A percentile compares a stretch with the other conserved stretches of the same genome.
Evolutionary conservation across 2,113 vertebrate species (phyloP).

Genomic region (Mormyrus lacerda): DNA sequence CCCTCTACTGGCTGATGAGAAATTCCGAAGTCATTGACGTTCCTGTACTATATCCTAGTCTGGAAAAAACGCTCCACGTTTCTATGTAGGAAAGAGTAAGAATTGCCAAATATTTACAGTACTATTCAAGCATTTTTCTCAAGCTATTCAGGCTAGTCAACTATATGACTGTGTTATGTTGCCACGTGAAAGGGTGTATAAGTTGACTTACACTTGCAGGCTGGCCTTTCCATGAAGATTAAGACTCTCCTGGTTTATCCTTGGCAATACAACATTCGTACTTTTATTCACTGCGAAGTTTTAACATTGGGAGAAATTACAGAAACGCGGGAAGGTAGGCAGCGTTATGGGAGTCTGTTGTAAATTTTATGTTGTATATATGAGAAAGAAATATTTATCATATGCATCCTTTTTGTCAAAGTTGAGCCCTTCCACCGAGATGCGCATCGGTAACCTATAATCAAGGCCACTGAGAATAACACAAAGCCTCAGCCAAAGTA

Average conservation of each 20-base stretch:
- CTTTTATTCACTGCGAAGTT: neutral
- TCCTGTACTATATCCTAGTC: neutral
- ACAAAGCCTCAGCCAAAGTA: neutral
- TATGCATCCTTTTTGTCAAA: neutral
- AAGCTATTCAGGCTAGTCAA: neutral
- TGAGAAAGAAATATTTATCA: conserved; percentile 3
- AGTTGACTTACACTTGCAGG: neutral
- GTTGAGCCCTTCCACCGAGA: neutral
- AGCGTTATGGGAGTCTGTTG: neutral
- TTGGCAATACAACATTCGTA: neutral
- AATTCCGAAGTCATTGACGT: neutral
- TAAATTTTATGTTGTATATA: neutral
- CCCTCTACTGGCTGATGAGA: conserved; percentile 19
- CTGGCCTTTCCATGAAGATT: neutral
- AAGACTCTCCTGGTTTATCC: neutral
- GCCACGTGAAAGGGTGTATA: neutral
- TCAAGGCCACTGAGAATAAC: conserved; percentile 1
- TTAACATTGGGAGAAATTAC: neutral
- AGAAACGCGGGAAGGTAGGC: neutral
- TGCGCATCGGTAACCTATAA: neutral
- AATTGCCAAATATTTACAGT: neutral
- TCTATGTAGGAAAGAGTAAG: neutral
- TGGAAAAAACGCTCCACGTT: neutral
- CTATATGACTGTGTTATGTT: neutral
- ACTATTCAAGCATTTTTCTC: neutral